These are phyloP conservation scores for Dipodomys stephensi DNA, from an alignment of 2,113 vertebrate species.

Conservation along the genomic window DNA sequence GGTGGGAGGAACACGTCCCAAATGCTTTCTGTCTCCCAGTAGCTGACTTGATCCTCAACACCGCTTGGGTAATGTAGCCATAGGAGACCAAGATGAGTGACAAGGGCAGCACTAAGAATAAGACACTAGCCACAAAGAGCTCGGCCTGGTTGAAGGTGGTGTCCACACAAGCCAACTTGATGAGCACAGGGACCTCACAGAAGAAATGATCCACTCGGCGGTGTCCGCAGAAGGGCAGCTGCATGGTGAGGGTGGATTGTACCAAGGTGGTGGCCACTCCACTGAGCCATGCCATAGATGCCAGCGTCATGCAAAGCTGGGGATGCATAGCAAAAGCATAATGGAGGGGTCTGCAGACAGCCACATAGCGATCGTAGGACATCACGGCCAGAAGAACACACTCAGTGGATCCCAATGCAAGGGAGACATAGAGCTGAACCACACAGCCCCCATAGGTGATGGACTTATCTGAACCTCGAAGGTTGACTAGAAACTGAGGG, in stretches of 20 bases:
- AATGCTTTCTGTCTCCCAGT: conserved; percentile 25
- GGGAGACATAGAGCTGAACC: conserved; percentile 44
- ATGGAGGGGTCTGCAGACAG: conserved; percentile 31
- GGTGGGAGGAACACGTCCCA: conserved; percentile 49
- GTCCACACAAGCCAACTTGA: conserved; percentile 57
- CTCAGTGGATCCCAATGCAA: conserved; percentile 40
- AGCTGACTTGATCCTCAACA: conserved; percentile 27
- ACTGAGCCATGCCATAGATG: neutral
- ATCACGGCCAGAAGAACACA: conserved; percentile 51
- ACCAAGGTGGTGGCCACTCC: conserved; percentile 22
- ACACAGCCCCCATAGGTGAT: conserved; percentile 38
- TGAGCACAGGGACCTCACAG: conserved; percentile 26
- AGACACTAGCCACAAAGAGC: conserved; percentile 53
- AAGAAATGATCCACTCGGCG: too few relatives aligned
- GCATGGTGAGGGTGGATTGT: conserved; percentile 58
- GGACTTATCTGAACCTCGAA: neutral
- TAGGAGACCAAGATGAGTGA: conserved; percentile 52
- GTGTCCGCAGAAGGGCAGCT: conserved; percentile 34
- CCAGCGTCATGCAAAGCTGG: neutral
- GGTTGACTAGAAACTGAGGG: conserved; percentile 48
- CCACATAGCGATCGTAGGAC: conserved; percentile 50
- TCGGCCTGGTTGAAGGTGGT: conserved; percentile 44
- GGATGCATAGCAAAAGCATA: conserved; percentile 1
- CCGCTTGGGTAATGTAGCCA: neutral
- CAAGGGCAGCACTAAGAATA: conserved; percentile 41